Evolutionary conservation across 2,888 invertebrate species (phyloP).

Genomic region (Andrena trimmerana): DNA sequence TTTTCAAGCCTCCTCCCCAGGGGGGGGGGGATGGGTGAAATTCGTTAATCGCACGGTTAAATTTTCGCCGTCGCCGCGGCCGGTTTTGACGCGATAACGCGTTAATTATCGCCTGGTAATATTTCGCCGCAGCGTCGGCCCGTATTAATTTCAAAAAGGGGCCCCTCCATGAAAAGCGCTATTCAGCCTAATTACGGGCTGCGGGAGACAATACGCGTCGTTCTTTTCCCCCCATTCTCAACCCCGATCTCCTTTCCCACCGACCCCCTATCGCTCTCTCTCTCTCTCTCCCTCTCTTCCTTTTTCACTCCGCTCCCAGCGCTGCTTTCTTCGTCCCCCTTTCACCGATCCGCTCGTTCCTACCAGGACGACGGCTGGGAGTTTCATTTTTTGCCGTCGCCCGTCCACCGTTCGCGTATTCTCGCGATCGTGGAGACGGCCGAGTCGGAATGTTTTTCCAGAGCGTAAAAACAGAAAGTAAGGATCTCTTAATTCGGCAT

Average conservation of each 20-base stretch:
- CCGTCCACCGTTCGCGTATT: slow-evolving; percentile 43
- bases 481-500: slow-evolving; percentile 51
- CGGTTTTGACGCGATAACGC: slow-evolving; percentile 75
- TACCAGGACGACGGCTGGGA: slow-evolving; percentile 27
- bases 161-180: slow-evolving; percentile 72
- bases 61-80: slow-evolving; percentile 63
- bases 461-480: slow-evolving; percentile 31
- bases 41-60: slow-evolving; percentile 74
- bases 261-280: slow-evolving; percentile 15
- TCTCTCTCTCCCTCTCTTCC: slow-evolving; percentile 19
- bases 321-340: slow-evolving; percentile 8
- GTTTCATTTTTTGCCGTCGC: slow-evolving; percentile 55
- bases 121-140: slow-evolving; percentile 70
- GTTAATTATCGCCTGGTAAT: slow-evolving; percentile 74
- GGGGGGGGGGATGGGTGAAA: slow-evolving; percentile 31
- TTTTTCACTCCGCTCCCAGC: slow-evolving; percentile 8
- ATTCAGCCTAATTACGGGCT: slow-evolving; percentile 77
- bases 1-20: neutral
- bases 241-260: neutral
- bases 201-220: slow-evolving; percentile 69
- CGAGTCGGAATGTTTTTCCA: slow-evolving; percentile 57
- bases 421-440: slow-evolving; percentile 61
- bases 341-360: slow-evolving; percentile 43
- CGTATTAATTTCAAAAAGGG: slow-evolving; percentile 73
- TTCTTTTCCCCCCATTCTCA: slow-evolving; percentile 46